Conservation (phyloP, 2,113 vertebrate genomes). For the Gymnorhina tibicen region DNA sequence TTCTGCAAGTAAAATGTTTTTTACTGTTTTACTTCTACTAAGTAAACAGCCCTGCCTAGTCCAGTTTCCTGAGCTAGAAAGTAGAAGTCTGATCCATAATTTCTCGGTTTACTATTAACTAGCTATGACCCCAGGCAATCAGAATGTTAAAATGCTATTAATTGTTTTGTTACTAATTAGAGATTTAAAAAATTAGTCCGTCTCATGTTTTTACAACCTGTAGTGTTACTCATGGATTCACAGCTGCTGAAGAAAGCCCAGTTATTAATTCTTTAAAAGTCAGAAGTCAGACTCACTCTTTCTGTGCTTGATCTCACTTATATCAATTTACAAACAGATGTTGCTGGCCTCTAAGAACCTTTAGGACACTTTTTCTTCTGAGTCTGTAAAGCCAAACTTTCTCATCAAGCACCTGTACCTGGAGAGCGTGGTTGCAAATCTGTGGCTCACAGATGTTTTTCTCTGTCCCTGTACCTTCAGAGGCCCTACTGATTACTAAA, state of each 20-base stretch:
- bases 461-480: neutral
- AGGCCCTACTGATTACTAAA: neutral
- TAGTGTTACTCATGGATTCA: neutral
- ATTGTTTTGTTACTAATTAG: neutral
- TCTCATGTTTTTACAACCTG: neutral
- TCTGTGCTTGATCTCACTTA: neutral
- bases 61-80: neutral
- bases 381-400: neutral
- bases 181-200: neutral
- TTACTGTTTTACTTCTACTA: neutral
- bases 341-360: neutral
- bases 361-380: neutral
- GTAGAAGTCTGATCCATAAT: neutral
- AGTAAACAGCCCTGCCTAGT: neutral
- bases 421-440: neutral
- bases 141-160: neutral
- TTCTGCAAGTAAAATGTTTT: neutral
- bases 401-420: neutral
- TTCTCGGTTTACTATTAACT: constrained; percentile 24
- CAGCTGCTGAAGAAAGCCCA: neutral
- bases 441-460: neutral
- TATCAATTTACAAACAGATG: accelerated
- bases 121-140: neutral
- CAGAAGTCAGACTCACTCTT: neutral
- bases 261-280: neutral